Evolutionary conservation across 1,140 invertebrate genomes (phyloP).

Genomic region (Magallana angulata): DNA sequence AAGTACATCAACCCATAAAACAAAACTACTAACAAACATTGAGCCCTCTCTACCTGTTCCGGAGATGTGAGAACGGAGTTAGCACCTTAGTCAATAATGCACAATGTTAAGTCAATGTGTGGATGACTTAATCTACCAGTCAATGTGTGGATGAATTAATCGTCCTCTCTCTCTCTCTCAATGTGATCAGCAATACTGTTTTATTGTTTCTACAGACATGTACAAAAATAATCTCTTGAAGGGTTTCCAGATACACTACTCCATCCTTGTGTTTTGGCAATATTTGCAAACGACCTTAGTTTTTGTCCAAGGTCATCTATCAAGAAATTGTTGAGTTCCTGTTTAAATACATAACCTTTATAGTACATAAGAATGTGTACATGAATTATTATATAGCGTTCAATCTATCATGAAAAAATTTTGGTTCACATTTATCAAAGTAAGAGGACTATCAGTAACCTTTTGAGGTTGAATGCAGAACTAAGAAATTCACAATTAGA

Average conservation of each 20-base stretch:
- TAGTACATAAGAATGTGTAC: no score
- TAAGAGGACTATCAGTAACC: no score
- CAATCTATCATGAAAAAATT: no score
- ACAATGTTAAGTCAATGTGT: neutral
- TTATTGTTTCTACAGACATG: neutral
- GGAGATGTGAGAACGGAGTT: neutral
- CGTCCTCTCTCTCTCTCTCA: neutral
- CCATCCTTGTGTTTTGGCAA: no score
- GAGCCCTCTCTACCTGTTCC: neutral
- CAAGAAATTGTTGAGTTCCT: no score
- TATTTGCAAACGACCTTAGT: no score
- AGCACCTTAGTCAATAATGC: constrained; percentile 30
- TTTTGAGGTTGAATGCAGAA: no score
- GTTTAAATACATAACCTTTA: no score
- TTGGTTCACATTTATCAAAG: no score
- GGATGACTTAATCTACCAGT: neutral
- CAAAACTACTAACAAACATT: neutral
- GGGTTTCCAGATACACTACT: neutral
- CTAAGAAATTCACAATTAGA: no score
- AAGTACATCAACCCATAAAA: neutral
- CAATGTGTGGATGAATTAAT: neutral
- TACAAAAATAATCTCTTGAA: neutral
- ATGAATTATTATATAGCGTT: no score
- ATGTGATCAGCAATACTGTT: neutral
- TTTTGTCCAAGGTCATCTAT: no score